These are phyloP conservation scores for Lathronympha strigana DNA, from an alignment of 2,888 invertebrate genomes.

Conservation along the genomic window DNA sequence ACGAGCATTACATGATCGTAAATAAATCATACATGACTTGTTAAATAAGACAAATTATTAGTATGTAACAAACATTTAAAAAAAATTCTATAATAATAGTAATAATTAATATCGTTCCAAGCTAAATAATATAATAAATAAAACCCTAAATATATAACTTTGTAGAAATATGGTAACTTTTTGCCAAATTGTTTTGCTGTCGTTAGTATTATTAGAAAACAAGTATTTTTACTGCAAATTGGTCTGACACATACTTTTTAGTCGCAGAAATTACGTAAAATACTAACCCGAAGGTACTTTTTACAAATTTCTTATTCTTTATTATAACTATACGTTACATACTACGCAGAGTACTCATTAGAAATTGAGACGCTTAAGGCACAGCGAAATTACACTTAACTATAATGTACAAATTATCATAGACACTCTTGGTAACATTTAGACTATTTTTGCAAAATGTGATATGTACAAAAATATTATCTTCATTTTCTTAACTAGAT, in stretches of 20 bases:
- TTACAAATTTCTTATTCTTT: slow-evolving; percentile 26
- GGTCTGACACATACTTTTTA: slow-evolving; percentile 30
- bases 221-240: slow-evolving; percentile 68
- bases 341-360: slow-evolving; percentile 45
- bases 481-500: slow-evolving; percentile 55
- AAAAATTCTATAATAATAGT: too few relatives aligned
- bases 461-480: slow-evolving; percentile 84
- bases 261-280: slow-evolving; percentile 32
- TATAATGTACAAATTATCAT: slow-evolving; percentile 65
- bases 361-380: slow-evolving; percentile 84
- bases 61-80: not conserved
- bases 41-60: not conserved
- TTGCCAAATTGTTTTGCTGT: not conserved
- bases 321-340: slow-evolving; percentile 20
- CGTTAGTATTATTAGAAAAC: not conserved
- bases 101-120: not conserved
- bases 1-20: not conserved
- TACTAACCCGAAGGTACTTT: slow-evolving; percentile 28
- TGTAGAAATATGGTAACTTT: not conserved
- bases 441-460: slow-evolving; percentile 72
- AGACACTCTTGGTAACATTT: slow-evolving; percentile 81
- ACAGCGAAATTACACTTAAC: slow-evolving; percentile 80
- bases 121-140: too few relatives aligned
- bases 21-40: not conserved
- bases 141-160: too few relatives aligned